Evolutionary conservation across 2,888 invertebrate species (phyloP), one percentile per base, ranked within the genome.

Genomic region (Cryptocephalus primarius): DNA sequence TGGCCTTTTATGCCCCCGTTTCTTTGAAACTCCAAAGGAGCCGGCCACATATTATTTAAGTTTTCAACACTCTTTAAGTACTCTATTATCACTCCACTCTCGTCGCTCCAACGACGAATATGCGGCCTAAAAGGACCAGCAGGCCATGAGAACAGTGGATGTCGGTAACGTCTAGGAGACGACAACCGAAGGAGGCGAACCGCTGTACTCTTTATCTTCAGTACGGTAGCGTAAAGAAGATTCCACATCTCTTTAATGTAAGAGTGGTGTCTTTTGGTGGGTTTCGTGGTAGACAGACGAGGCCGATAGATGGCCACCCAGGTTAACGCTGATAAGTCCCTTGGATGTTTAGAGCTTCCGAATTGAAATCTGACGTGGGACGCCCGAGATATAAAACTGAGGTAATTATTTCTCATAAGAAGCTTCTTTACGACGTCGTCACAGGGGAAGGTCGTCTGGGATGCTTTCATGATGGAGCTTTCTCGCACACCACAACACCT

Each of bases 41-140:
- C 63, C 61, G 63, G 59, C 57, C 54, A 53, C 59, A 59, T 63
- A 64, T 67, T 64, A 68, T 64, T 67, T 63, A 65, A 64, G 64
- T 64, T 66, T 67, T 67, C 66, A 63, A 68, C 68, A 68, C 68
- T 66, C 60, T 64, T 67, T 66, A 64, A 68, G 66, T 63, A 65
- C 59, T 60, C 60, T 63, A 66, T 67, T 68, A 68, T 68, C 68
- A 67, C 67, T 49, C 39, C 68, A 67, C 67, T 49, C 39, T 40
- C 40, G 44, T 46, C 44, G 42, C 40, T 44, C 44, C 45, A 38
- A 43, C 45, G 46, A 31, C 39, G 42, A 40, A 50, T 46, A 41
- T 40, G 45, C n/a, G 58, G 60, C 60, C 61, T 65, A 66, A 67
- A 67, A 65, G 66, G 63, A 56, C 52, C 55, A 60, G 60, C 46